These are phyloP conservation scores for Botia almorhae DNA, from an alignment of 2,797 vertebrate genomes.

Conservation along the genomic window DNA sequence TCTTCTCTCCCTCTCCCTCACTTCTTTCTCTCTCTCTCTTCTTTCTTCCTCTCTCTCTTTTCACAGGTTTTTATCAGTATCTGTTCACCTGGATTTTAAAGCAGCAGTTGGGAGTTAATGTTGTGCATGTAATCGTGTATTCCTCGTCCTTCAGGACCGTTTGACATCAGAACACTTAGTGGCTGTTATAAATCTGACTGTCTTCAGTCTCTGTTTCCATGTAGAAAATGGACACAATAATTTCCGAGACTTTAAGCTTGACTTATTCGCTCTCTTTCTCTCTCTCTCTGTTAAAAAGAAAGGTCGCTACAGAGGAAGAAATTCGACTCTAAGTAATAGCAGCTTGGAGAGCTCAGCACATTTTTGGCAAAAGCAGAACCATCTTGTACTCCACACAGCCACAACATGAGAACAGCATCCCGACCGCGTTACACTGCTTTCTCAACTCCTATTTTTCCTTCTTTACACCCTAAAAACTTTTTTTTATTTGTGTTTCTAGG, in stretches of 20 bases:
- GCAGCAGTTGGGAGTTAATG: slow-evolving; percentile 19
- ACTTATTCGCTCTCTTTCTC: slow-evolving; percentile 30
- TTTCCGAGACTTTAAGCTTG: slow-evolving; percentile 42
- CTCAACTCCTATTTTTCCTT: slow-evolving; percentile 43
- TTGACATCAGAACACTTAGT: slow-evolving; percentile 38
- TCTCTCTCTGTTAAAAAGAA: slow-evolving; percentile 33
- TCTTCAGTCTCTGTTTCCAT: slow-evolving; percentile 34
- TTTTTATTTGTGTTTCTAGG: not conserved
- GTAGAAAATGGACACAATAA: slow-evolving; percentile 22
- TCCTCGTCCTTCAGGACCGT: not conserved
- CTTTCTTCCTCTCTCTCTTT: not conserved
- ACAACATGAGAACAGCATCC: slow-evolving; percentile 51
- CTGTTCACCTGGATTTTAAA: slow-evolving; percentile 11
- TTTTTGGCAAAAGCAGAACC: slow-evolving; percentile 58
- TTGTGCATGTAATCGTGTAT: slow-evolving; percentile 2
- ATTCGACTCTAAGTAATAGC: slow-evolving; percentile 64
- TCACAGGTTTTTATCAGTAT: not conserved
- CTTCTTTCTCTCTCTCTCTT: not conserved
- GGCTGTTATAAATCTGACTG: slow-evolving; percentile 50
- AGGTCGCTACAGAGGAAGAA: slow-evolving; percentile 54
- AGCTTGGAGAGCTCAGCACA: slow-evolving; percentile 56
- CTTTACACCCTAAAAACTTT: not conserved
- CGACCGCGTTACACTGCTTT: slow-evolving; percentile 41
- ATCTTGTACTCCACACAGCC: slow-evolving; percentile 25
- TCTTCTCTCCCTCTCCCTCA: not conserved